Conservation (phyloP, 2,113 vertebrate species). For the Bagarius yarrelli region DNA sequence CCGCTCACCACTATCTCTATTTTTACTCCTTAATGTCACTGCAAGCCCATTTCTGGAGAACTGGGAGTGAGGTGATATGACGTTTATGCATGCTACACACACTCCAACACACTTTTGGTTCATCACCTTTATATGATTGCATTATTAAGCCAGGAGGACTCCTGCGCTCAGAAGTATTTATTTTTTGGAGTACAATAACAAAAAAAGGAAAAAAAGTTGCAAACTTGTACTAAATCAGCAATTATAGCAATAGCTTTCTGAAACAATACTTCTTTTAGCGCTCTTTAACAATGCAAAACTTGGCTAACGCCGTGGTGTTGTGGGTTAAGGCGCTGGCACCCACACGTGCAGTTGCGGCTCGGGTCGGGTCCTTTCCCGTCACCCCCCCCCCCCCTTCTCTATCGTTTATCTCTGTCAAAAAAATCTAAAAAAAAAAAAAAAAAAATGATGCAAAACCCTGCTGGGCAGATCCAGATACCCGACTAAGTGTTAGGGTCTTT, state of each 20-base stretch:
- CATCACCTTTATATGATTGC: constrained; percentile 9
- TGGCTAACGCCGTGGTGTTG: too few species aligned
- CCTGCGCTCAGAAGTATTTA: background rate
- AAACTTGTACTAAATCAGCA: constrained; percentile 30
- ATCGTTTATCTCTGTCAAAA: too few species aligned
- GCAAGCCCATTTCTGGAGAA: constrained; percentile 26
- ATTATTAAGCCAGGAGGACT: constrained; percentile 8
- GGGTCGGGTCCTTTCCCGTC: too few species aligned
- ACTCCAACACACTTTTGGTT: too few species aligned
- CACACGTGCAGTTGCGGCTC: too few species aligned
- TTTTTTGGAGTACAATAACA: background rate
- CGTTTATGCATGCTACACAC: constrained; percentile 23
- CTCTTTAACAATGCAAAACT: constrained; percentile 6
- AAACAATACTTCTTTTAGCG: background rate
- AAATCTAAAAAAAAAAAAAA: too few species aligned
- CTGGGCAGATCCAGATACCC: constrained; percentile 1
- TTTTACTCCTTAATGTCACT: constrained; percentile 65
- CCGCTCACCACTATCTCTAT: constrained; percentile 69
- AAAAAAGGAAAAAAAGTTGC: background rate
- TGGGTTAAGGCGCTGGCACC: too few species aligned
- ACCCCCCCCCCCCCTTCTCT: too few species aligned
- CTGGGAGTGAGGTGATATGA: constrained; percentile 13
- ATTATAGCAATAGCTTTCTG: constrained; percentile 23
- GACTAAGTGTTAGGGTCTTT: too few species aligned
- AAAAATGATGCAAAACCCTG: too few species aligned